A percentile compares a stretch with the other conserved stretches of the same genome.
Evolutionary conservation across 2,888 invertebrate genomes (phyloP).

Genomic region (Aleiodes testaceus): DNA sequence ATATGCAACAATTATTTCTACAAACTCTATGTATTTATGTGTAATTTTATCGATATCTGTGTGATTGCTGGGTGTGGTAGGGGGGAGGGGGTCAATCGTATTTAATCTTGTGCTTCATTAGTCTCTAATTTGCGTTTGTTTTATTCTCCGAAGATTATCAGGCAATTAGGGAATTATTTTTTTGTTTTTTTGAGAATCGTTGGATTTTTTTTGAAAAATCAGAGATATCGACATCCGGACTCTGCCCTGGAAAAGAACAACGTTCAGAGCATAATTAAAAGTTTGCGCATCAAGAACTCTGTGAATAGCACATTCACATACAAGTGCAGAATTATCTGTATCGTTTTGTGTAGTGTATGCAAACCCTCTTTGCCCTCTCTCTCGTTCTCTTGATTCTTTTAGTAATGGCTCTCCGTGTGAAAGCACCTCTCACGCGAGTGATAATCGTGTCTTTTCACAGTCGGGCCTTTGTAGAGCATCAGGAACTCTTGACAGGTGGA

Average conservation of each 20-base stretch:
- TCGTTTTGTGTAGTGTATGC: constrained; percentile 28
- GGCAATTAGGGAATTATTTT: neutral
- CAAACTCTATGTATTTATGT: constrained; percentile 40
- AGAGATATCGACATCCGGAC: constrained; percentile 43
- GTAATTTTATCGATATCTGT: constrained; percentile 42
- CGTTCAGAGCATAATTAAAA: constrained; percentile 57
- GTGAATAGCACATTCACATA: constrained; percentile 22
- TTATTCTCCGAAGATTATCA: neutral
- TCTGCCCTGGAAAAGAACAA: constrained; percentile 54
- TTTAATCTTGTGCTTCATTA: constrained; percentile 17
- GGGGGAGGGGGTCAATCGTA: constrained; percentile 18
- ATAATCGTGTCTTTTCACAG: constrained; percentile 30
- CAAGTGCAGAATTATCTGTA: constrained; percentile 36
- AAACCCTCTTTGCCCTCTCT: neutral
- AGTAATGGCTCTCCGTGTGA: constrained; percentile 30
- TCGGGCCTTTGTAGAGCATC: constrained; percentile 31
- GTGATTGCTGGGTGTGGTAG: constrained; percentile 38
- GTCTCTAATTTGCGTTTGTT: neutral
- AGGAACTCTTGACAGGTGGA: constrained; percentile 11
- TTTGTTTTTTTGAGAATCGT: neutral
- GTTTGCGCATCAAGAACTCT: constrained; percentile 60
- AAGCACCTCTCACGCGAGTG: constrained; percentile 32
- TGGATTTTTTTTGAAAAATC: constrained; percentile 24
- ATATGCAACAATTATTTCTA: constrained; percentile 30
- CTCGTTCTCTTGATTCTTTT: neutral